Conservation (phyloP, 2,797 vertebrate species). For the Pipistrellus nathusii region DNA sequence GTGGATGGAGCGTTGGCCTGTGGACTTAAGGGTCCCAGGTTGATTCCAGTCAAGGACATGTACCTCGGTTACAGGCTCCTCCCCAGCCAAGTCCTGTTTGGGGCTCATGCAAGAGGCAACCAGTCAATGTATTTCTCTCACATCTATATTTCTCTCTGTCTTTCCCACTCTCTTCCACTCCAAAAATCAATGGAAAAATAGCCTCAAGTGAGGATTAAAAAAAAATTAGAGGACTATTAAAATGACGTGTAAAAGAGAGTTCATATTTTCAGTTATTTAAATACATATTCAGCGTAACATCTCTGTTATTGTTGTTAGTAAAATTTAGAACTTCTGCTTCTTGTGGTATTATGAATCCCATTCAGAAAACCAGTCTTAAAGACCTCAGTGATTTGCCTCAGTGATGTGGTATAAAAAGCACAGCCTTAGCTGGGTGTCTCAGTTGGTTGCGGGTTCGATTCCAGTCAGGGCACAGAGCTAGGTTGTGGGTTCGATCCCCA, state of each 20-base stretch:
- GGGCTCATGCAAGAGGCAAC: no score
- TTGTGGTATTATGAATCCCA: not conserved
- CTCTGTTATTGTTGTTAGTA: not conserved
- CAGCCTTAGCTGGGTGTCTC: not conserved
- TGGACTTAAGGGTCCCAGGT: no score
- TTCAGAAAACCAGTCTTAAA: constrained; percentile 16
- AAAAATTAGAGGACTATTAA: not conserved
- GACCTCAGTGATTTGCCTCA: not conserved
- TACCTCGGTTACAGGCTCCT: no score
- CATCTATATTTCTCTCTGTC: no score
- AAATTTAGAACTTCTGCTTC: not conserved
- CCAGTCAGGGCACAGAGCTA: not conserved
- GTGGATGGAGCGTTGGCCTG: no score
- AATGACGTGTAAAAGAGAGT: not conserved
- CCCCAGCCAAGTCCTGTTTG: no score
- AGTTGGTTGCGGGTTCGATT: not conserved
- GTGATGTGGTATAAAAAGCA: not conserved
- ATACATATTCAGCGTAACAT: not conserved
- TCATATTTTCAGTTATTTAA: constrained; percentile 8
- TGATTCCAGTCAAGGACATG: no score
- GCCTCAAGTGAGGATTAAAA: no score
- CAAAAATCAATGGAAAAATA: no score
- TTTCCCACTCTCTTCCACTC: no score
- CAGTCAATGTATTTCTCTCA: no score
- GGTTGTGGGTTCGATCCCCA: not conserved